phyloP scores from a whole-genome alignment of 2,113 vertebrate species.

The Balaenoptera acutorostrata region DNA sequence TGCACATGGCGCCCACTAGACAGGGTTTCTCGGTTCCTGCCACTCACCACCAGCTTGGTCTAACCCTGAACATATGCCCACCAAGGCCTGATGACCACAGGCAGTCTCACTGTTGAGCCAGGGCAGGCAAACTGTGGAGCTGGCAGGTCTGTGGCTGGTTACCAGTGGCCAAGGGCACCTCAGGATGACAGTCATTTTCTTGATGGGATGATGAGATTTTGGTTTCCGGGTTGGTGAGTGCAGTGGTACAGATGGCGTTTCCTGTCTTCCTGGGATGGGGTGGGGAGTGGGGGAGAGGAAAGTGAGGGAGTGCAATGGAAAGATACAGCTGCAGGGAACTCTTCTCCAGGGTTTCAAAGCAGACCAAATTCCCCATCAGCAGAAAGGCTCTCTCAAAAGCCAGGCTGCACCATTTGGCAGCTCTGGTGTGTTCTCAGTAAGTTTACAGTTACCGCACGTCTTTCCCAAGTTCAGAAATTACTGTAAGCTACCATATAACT shows the following conservation, averaged over 20 bases:
- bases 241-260: constrained; percentile 45
- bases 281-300: neutral
- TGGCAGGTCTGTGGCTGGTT: neutral
- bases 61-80: neutral
- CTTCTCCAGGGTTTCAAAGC: neutral
- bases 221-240: neutral
- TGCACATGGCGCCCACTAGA: accelerated
- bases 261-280: neutral
- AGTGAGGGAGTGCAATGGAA: neutral
- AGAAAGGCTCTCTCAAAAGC: neutral
- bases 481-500: neutral
- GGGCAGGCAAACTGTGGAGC: neutral
- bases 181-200: constrained; percentile 26
- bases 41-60: neutral
- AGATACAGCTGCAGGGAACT: constrained; percentile 19
- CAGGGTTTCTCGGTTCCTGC: neutral
- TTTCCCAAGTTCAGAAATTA: neutral
- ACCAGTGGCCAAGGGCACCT: neutral
- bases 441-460: neutral
- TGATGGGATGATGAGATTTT: constrained; percentile 36
- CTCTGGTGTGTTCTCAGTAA: neutral
- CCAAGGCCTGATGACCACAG: neutral
- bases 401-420: neutral
- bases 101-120: neutral
- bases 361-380: neutral